Conservation (phyloP, 2,888 invertebrate genomes). For the Melangyna quadrimaculata region DNA sequence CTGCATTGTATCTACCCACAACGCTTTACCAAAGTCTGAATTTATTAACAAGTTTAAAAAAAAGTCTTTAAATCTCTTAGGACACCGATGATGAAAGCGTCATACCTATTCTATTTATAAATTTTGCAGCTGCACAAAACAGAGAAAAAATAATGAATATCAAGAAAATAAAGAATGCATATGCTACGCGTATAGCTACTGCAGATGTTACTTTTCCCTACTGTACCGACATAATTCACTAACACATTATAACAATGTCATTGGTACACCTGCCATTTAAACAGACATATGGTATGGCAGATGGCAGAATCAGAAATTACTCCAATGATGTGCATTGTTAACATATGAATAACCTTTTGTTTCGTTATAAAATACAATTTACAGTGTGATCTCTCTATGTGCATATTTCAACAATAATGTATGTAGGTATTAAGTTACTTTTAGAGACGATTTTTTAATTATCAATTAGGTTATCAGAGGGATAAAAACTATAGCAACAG, state of each 20-base stretch:
- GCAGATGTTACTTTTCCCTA: constrained; percentile 1
- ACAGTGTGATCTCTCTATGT: background rate
- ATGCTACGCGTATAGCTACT: no score
- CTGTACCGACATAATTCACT: background rate
- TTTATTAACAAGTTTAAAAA: no score
- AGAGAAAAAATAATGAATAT: background rate
- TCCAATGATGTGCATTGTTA: constrained; percentile 15
- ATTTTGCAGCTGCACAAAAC: background rate
- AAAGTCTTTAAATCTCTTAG: background rate
- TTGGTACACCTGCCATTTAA: constrained; percentile 24
- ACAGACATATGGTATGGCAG: constrained; percentile 35
- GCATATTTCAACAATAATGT: background rate
- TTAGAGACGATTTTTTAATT: no score
- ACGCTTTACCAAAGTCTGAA: no score
- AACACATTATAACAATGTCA: background rate
- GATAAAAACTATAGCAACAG: no score
- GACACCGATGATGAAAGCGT: background rate
- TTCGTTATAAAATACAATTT: background rate
- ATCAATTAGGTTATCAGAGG: no score
- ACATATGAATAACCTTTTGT: background rate
- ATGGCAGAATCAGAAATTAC: constrained; percentile 34
- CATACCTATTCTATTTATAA: background rate
- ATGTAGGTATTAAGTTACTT: no score
- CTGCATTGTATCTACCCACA: no score
- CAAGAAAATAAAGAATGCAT: background rate